phyloP scores from a whole-genome alignment of 1,140 invertebrate species.

The Hycleus cichorii region DNA sequence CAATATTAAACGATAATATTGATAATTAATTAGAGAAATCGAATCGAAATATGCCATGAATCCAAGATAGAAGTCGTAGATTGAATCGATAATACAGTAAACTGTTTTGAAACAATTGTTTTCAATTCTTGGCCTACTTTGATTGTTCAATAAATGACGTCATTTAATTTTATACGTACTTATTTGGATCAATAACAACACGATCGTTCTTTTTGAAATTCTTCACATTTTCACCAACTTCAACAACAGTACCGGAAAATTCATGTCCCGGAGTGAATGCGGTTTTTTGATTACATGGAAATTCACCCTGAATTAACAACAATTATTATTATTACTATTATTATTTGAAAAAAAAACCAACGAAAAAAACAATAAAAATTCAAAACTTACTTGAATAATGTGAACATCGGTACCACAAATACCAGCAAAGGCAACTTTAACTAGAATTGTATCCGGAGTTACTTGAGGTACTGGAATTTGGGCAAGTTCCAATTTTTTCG shows the following conservation, averaged over 20 bases:
- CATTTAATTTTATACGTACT: conserved; percentile 36
- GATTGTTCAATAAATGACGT: neutral
- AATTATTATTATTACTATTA: neutral
- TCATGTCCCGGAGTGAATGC: conserved; percentile 61
- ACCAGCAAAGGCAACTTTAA: conserved; percentile 58
- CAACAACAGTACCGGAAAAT: conserved; percentile 55
- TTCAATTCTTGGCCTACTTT: neutral
- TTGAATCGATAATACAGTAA: too few species aligned
- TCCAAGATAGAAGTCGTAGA: too few species aligned
- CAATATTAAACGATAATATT: too few species aligned
- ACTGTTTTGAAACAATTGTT: too few species aligned
- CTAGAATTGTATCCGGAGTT: conserved; percentile 49
- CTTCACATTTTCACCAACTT: conserved; percentile 49
- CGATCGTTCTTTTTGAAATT: conserved; percentile 55
- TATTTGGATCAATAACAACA: conserved; percentile 61
- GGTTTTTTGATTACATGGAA: conserved; percentile 51
- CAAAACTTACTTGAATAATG: conserved; percentile 53
- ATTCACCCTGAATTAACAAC: conserved; percentile 47
- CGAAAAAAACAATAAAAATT: neutral
- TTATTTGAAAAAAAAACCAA: neutral
- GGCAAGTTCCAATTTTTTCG: conserved; percentile 43
- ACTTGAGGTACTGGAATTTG: conserved; percentile 46
- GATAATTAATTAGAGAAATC: too few species aligned
- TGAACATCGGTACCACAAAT: conserved; percentile 79
- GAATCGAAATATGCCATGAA: too few species aligned